Base-by-base conservation (phyloP, 2,888 invertebrate species). In the Eristalis intricaria region DNA sequence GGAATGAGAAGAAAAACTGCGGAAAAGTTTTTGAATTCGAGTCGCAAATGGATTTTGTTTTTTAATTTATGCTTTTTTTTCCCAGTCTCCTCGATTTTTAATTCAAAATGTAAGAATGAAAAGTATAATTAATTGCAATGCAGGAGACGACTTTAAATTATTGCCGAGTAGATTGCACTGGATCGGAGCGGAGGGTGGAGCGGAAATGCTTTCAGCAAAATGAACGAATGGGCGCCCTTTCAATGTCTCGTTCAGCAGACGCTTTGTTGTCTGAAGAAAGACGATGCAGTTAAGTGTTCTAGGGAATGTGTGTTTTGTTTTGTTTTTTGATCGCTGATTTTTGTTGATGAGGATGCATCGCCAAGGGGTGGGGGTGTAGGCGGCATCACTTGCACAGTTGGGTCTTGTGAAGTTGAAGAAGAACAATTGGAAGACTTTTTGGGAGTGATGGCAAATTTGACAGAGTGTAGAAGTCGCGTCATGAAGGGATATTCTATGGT, bases 121-220 rank as follows among this genome's bases (percentile, higher is more conserved):
- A 75, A 75, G 84, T 58, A 4, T 84, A 76, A 84, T 84, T 84
- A 84, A 84, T 84, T 84, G 80, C 56, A 84, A 75, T 61, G 61
- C 26, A 64, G 60, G 63, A 75, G 69, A 58, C 13, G 26, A 78
- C 63, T 64, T 68, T 65, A 56, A 66, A 64, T 38, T 63, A 58
- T 79, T 84, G 66, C 50, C 5, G 50, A 50, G 50, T 19, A 8
- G 50, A 50, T 63, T 32, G 32, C 29, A 43, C 40, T 19, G 40
- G 40, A 4, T 15, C 4, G 40, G 43, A 7, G 43, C 4, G 40
- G 43, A 7, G 43, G 43, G n/a, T n/a, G 43, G 4, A 19, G 38
- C 2, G 13, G 13, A 2, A 38, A 13, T 19, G 50, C 50, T 50
- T 50, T 50, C 50, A 50, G 50, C 50, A 5, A 50, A 19, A 50